Percentiles rank a stretch among this genome's conserved stretches.
Conservation (phyloP, 37 sponge, comb jelly and placozoan genomes). For the Spongilla lacustris region DNA sequence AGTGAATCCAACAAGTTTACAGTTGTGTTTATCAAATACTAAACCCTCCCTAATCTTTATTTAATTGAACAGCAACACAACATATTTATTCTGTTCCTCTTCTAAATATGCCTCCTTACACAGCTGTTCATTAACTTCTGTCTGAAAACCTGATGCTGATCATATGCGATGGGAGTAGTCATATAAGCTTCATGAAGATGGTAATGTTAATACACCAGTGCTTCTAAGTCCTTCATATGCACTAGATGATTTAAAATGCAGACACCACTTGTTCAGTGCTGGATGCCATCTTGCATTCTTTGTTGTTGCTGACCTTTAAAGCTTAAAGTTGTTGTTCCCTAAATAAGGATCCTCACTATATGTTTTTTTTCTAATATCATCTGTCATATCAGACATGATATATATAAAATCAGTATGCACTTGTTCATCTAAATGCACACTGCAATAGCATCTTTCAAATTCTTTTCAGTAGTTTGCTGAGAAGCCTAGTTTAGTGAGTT, state of each 20-base stretch:
- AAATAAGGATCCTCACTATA: conserved; percentile 49
- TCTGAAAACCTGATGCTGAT: not conserved
- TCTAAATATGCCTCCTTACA: no score
- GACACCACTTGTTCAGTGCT: conserved; percentile 55
- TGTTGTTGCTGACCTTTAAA: conserved; percentile 24
- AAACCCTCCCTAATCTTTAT: conserved; percentile 10
- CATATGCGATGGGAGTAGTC: conserved; percentile 35
- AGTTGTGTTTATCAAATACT: no score
- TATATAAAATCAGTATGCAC: conserved; percentile 46
- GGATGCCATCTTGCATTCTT: conserved; percentile 55
- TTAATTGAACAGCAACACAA: no score
- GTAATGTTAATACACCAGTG: conserved; percentile 34
- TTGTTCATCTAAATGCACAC: conserved; percentile 12
- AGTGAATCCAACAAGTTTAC: no score
- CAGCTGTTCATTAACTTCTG: no score
- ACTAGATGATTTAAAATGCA: conserved; percentile 26
- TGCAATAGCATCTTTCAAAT: conserved; percentile 22
- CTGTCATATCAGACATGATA: conserved; percentile 10
- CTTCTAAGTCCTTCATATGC: conserved; percentile 41
- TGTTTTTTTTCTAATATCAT: no score
- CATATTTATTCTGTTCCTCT: no score
- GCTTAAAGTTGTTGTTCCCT: conserved; percentile 57
- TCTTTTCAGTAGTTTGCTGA: conserved; percentile 6
- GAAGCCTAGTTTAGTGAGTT: conserved; percentile 12
- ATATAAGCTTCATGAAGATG: conserved; percentile 41